phyloP scores from a whole-genome alignment of 2,797 vertebrate genomes.

The Graptemys geographica region DNA sequence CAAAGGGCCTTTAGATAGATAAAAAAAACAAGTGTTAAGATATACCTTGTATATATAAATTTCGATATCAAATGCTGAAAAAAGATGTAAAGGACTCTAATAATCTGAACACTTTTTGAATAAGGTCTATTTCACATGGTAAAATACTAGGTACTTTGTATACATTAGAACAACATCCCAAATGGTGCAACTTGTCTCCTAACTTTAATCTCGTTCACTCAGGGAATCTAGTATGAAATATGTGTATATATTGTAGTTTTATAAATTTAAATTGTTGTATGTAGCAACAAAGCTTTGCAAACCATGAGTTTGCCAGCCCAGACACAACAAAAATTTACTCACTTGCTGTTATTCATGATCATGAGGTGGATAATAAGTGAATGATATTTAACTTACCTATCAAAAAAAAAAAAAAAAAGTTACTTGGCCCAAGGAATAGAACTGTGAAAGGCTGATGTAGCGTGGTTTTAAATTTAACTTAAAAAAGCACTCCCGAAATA shows the following conservation, averaged over 20 bases:
- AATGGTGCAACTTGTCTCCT: fast-evolving
- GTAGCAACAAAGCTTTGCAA: neutral
- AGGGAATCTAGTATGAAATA: neutral
- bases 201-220: neutral
- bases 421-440: neutral
- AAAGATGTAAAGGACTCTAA: neutral
- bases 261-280: neutral
- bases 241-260: neutral
- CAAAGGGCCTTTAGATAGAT: neutral
- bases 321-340: fast-evolving
- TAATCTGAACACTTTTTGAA: neutral
- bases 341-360: neutral
- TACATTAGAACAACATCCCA: neutral
- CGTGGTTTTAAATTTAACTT: neutral
- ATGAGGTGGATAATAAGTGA: neutral
- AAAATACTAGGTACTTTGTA: neutral
- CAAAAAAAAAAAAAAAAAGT: too few relatives aligned
- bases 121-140: neutral
- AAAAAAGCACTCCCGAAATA: neutral
- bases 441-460: neutral
- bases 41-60: neutral
- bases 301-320: neutral
- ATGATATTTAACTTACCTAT: neutral
- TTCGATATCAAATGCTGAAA: neutral
- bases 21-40: neutral